Base-by-base conservation (phyloP, 2,113 vertebrate genomes). In the Ochotona princeps region DNA sequence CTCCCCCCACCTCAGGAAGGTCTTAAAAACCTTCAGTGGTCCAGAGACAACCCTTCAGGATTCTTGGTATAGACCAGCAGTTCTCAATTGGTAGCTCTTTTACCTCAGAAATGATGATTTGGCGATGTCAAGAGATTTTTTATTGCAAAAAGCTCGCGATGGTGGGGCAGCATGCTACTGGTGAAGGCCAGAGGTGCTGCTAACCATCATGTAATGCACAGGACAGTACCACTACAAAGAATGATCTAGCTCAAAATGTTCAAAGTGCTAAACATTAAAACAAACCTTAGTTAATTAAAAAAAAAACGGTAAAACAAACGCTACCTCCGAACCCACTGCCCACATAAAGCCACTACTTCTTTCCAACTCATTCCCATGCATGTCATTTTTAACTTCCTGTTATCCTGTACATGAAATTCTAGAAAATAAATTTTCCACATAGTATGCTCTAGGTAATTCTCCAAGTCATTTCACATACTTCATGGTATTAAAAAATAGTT, bases 401-500 rank as follows among this genome's bases (percentile, higher is more conserved):
- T 83, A 67, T 26, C 28, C 74, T 87, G 28, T 47, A 69, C 44
- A 69, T 57, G 82, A 89, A 94, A 76, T 66, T 70, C 74, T 89
- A 51, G n/a, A 67, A 79, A 72, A 82, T 83, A 94, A 65, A 54
- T 51, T 54, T 94, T 81, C 32, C 32, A 93, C 35, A 2, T 73
- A 84, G 23, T 87, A 69, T 69, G 13, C 54, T 79, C 38, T 75
- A 72, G 67, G 2, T 65, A 90, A 57, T 94, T 93, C 66, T 87
- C 38, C 4, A 86, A 82, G 38, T 92, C 78, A 90, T 61, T 83
- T 83, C 66, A 80, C 67, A 74, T 47, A 61, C 26, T 89, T 74
- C 70, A 80, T 69, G 80, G 32, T 28, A 83, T 73, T 61, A 12
- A 89, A 66, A 23, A 28, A 49, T 2, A 83, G n/a, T 5, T 65